Evolutionary conservation across 2,113 vertebrate genomes (phyloP).

Genomic region (Lepisosteus osseus): DNA sequence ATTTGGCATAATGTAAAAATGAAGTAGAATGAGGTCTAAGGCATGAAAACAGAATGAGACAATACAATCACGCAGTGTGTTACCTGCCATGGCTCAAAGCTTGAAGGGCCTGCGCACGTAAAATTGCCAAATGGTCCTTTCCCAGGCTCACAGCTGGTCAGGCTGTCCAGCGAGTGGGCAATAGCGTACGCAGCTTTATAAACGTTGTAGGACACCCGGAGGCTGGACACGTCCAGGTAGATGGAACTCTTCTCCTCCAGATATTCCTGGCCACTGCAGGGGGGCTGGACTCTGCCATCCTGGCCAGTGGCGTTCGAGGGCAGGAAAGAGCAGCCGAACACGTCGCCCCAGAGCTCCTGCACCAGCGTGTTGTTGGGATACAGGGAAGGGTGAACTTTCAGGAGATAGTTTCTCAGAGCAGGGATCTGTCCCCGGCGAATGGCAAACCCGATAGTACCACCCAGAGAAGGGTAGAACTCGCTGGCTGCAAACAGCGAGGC

Average conservation of each 20-base stretch:
- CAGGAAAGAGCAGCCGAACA: constrained; percentile 18
- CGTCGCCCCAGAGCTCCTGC: constrained; percentile 20
- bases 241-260: not conserved
- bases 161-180: constrained; percentile 25
- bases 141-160: constrained; percentile 18
- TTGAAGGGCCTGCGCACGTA: constrained; percentile 17
- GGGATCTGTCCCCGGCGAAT: constrained; percentile 16
- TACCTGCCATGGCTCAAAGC: constrained; percentile 31
- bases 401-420: constrained; percentile 23
- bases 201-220: constrained; percentile 22
- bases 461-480: constrained; percentile 7
- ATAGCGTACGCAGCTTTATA: constrained; percentile 20
- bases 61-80: no score
- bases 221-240: constrained; percentile 20
- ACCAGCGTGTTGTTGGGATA: constrained; percentile 22
- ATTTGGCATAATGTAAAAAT: not conserved
- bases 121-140: constrained; percentile 15
- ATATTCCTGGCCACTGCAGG: constrained; percentile 19
- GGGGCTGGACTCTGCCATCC: constrained; percentile 7
- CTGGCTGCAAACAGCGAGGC: constrained; percentile 14
- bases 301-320: not conserved
- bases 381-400: constrained; percentile 16
- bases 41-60: no score
- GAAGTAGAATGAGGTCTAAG: no score
- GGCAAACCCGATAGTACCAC: constrained; percentile 25